Conservation (phyloP, 2,113 vertebrate genomes). For the Neodontobutis hainanensis region DNA sequence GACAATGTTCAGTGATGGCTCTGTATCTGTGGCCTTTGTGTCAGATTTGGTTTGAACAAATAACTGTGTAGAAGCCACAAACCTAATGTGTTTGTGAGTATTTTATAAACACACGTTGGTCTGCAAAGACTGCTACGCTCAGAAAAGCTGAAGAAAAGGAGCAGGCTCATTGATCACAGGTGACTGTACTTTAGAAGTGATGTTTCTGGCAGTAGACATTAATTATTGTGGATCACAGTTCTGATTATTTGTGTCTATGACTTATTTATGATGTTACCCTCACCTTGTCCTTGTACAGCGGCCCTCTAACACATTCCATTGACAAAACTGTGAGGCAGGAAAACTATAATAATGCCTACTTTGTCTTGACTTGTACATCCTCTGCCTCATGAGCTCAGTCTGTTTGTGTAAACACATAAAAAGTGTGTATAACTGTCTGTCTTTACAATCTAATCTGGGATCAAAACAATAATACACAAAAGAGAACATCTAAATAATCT, state of each 20-base stretch:
- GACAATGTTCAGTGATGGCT: constrained; percentile 20
- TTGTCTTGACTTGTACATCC: constrained; percentile 61
- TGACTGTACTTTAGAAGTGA: constrained; percentile 18
- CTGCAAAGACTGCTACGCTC: no score
- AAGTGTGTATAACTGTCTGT: no score
- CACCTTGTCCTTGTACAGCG: constrained; percentile 10
- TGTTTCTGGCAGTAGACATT: constrained; percentile 6
- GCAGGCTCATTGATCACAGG: no score
- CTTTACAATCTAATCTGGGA: no score
- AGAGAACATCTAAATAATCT: no score
- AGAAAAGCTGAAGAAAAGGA: no score
- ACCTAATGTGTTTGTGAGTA: no score
- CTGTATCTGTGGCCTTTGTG: background rate
- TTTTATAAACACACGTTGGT: no score
- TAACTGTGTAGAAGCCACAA: no score
- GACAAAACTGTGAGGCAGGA: constrained; percentile 26
- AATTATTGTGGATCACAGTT: no score
- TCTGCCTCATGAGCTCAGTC: background rate
- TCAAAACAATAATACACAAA: no score
- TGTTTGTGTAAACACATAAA: no score
- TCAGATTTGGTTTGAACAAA: background rate
- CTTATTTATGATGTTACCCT: constrained; percentile 3
- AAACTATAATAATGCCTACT: constrained; percentile 39
- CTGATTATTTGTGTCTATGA: constrained; percentile 1
- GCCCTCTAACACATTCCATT: constrained; percentile 30